Percentiles rank a stretch among this genome's conserved stretches.
These are phyloP conservation scores for Drosophila malerkotliana DNA, from an alignment of 1,140 invertebrate species.

Conservation along the genomic window DNA sequence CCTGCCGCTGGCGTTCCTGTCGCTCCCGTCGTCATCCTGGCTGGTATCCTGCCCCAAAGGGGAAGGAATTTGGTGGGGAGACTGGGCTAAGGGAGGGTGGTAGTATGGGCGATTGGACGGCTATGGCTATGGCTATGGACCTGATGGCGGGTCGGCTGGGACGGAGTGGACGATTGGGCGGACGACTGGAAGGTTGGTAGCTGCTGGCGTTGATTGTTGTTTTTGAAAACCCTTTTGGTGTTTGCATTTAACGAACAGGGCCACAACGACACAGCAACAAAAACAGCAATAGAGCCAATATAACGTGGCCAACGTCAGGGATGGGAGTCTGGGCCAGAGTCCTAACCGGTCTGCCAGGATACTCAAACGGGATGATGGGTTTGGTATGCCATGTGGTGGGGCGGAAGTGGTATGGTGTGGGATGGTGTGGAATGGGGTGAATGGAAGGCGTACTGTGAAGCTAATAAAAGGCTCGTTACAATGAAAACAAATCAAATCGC, in stretches of 20 bases:
- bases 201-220: conserved; percentile 67
- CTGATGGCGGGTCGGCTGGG: background rate
- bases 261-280: conserved; percentile 64
- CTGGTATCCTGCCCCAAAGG: conserved; percentile 12
- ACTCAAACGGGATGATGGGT: background rate
- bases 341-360: conserved; percentile 1
- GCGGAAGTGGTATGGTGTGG: background rate
- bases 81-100: background rate
- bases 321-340: conserved; percentile 4
- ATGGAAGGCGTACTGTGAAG: conserved; percentile 37
- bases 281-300: conserved; percentile 75
- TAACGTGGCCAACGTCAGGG: conserved; percentile 15
- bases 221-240: conserved; percentile 78
- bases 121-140: conserved; percentile 3
- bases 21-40: conserved; percentile 11
- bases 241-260: conserved; percentile 81
- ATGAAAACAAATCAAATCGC: conserved; percentile 81
- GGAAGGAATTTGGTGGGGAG: conserved; percentile 30
- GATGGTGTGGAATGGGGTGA: background rate
- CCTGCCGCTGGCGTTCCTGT: conserved; percentile 52
- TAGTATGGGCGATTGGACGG: background rate
- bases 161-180: background rate
- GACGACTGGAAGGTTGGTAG: conserved; percentile 23
- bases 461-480: conserved; percentile 81
- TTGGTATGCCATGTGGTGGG: background rate